phyloP scores from a whole-genome alignment of 1,140 invertebrate genomes.

The Propsilocerus akamusi region DNA sequence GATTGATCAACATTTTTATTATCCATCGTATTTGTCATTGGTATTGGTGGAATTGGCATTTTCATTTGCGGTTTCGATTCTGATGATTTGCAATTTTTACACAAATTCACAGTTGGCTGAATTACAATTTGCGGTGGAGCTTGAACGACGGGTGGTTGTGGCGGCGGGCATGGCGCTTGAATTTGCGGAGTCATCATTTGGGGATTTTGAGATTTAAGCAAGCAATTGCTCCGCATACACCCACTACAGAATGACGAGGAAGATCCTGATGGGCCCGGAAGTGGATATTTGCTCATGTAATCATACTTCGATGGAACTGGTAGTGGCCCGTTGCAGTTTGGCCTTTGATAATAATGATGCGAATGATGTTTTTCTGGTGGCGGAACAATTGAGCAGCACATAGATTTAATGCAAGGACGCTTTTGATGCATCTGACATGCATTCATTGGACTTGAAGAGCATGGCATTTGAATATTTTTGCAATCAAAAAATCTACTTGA shows the following conservation, averaged over 20 bases:
- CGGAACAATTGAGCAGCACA: neutral
- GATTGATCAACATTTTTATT: neutral
- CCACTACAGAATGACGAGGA: constrained; percentile 1
- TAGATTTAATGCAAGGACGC: neutral
- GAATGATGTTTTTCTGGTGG: neutral
- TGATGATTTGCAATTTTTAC: neutral
- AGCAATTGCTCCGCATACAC: neutral
- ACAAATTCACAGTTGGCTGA: neutral
- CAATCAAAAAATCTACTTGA: neutral
- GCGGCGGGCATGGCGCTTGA: neutral
- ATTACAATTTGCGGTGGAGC: neutral
- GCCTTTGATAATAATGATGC: neutral
- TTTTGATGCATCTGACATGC: neutral
- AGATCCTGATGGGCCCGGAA: neutral
- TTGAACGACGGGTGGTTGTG: neutral
- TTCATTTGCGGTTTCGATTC: neutral
- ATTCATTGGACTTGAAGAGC: neutral
- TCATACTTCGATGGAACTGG: neutral
- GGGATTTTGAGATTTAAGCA: neutral
- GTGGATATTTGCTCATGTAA: neutral
- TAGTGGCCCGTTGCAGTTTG: neutral
- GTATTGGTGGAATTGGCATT: constrained; percentile 1
- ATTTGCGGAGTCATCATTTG: neutral
- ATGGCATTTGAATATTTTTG: neutral
- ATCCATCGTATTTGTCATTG: neutral